Evolutionary conservation across 2,888 invertebrate genomes (phyloP), one percentile per base, ranked within the genome.

Genomic region (Drosophila quasianomalipes): DNA sequence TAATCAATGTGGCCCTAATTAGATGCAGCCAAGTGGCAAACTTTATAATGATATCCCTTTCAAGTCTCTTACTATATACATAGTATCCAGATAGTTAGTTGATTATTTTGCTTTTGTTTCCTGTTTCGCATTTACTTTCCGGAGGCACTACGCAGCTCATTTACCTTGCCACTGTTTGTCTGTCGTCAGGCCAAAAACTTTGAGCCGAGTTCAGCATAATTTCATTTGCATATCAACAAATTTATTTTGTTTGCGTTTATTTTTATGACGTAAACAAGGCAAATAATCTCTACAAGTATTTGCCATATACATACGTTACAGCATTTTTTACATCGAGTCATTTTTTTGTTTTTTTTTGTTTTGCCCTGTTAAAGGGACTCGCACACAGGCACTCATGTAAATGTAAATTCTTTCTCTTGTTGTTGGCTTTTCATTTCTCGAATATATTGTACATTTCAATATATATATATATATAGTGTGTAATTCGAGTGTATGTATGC

Each of bases 191-290:
- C 59, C 44, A 72, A 65, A 76, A 70, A 66, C 52, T 83, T 80
- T 81, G 62, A 53, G 70, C 70, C 55, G 67, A 87, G 90, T 85
- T 87, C 87, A 88, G 83, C 85, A 87, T 87, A 90, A 89, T 85
- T 89, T 85, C 77, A 89, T 89, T 89, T 89, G 90, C 89, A 89
- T 89, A 89, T 89, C 89, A 87, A 87, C 87, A 90, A 90, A 86
- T 89, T 91, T 84, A 74, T 83, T 81, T 86, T 86, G 79, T 91
- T 77, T 80, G 71, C 79, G 78, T 84, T 76, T 81, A 81, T 83
- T 81, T 79, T 78, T 77, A 82, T 81, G 82, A 79, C 79, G 78
- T 72, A 88, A 85, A 74, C 84, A 80, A 72, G 79, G 66, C 72
- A 69, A 63, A 55, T 39, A 58, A 68, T 47, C 59, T 70, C 57